Evolutionary conservation across 2,113 vertebrate species (phyloP).

Genomic region (Tenebrosternarchus preto): DNA sequence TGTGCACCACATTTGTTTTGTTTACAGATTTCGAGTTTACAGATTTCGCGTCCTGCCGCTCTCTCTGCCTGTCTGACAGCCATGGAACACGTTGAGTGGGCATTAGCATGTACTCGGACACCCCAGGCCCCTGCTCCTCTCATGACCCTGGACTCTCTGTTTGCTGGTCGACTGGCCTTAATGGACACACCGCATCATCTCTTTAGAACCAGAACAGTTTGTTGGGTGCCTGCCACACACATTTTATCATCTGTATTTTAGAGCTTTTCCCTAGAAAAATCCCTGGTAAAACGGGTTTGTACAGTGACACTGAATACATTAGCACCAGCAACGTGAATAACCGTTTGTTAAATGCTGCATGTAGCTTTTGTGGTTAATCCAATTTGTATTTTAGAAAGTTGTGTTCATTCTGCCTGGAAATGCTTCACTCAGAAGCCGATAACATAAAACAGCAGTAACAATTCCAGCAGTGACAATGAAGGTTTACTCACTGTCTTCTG

Average conservation of each 20-base stretch:
- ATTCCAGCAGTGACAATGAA: constrained; percentile 19
- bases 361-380: background rate
- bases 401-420: background rate
- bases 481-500: constrained; percentile 20
- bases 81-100: constrained; percentile 42
- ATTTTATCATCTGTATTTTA: constrained; percentile 10
- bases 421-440: background rate
- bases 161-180: constrained; percentile 18
- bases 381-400: background rate
- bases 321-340: background rate
- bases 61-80: constrained; percentile 53
- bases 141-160: background rate
- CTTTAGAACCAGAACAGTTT: background rate
- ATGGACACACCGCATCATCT: constrained; percentile 41
- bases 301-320: background rate
- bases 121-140: background rate
- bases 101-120: constrained; percentile 39
- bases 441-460: constrained; percentile 31
- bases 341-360: background rate
- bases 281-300: background rate
- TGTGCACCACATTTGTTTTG: constrained; percentile 48
- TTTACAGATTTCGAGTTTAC: constrained; percentile 50
- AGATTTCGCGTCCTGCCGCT: constrained; percentile 23
- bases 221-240: background rate
- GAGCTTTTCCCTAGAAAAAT: background rate